Conservation (phyloP, 1,140 invertebrate genomes). For the Bombus waltoni region DNA sequence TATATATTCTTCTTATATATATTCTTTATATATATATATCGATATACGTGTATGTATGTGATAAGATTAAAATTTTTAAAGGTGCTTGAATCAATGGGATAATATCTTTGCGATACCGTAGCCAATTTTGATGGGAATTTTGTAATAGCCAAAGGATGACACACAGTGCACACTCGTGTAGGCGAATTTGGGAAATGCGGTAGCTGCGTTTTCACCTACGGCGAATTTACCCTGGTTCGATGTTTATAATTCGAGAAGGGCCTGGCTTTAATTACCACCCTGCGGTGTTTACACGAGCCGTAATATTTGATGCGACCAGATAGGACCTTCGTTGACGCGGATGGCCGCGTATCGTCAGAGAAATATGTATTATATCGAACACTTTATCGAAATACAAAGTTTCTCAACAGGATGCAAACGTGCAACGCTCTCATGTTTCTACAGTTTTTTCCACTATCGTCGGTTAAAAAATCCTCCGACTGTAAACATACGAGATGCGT, state of each 20-base stretch:
- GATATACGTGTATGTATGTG: too few relatives aligned
- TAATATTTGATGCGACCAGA: constrained; percentile 44
- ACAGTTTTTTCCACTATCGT: too few relatives aligned
- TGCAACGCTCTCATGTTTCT: too few relatives aligned
- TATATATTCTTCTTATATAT: too few relatives aligned
- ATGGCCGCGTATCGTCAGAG: constrained; percentile 14
- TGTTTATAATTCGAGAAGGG: constrained; percentile 45
- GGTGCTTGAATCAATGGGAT: background rate
- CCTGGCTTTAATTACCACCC: constrained; percentile 45
- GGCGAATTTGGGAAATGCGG: background rate
- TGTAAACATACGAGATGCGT: too few relatives aligned
- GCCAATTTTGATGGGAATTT: background rate
- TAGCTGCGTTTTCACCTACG: constrained; percentile 3
- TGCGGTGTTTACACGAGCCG: constrained; percentile 41
- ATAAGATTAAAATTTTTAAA: background rate
- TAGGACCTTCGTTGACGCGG: constrained; percentile 20
- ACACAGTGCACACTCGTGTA: background rate
- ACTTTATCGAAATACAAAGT: too few relatives aligned
- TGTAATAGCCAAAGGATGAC: background rate
- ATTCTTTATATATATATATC: too few relatives aligned
- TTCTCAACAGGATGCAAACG: too few relatives aligned
- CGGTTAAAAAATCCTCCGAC: too few relatives aligned
- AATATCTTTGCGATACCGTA: background rate
- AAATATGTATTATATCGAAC: background rate
- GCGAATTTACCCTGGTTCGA: background rate